phyloP scores from a whole-genome alignment of 1,140 invertebrate genomes.

The Rhopalosiphum maidis region DNA sequence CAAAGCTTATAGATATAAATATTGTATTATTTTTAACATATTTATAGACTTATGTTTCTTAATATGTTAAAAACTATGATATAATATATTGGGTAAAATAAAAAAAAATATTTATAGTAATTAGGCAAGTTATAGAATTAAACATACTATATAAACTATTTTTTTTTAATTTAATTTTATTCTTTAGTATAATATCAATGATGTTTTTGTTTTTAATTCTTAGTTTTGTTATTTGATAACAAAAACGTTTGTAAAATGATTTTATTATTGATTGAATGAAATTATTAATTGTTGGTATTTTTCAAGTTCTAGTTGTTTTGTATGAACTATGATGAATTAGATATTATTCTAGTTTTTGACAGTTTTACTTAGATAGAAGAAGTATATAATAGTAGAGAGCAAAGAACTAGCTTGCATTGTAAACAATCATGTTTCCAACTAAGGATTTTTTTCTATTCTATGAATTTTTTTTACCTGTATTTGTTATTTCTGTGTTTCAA shows the following conservation, averaged over 20 bases:
- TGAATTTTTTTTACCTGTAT: neutral
- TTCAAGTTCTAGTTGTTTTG: neutral
- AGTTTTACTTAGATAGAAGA: neutral
- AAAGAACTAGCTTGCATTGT: neutral
- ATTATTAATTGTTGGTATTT: neutral
- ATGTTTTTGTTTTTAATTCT: neutral
- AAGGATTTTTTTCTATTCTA: neutral
- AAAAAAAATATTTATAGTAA: neutral
- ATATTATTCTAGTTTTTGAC: neutral
- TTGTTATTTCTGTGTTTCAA: accelerated
- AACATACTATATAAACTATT: neutral
- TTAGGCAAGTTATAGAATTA: neutral
- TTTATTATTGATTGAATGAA: neutral
- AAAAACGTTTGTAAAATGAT: neutral
- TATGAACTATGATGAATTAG: neutral
- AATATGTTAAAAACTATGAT: neutral
- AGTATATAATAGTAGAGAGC: neutral
- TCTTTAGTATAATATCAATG: neutral
- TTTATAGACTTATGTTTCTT: neutral
- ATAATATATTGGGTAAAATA: neutral
- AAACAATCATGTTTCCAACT: neutral
- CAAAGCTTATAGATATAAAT: neutral
- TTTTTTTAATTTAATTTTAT: neutral
- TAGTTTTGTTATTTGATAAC: neutral
- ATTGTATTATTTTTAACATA: neutral